Evolutionary conservation across 2,113 vertebrate species (phyloP), one percentile per base, ranked within the genome.

Genomic region (Mellivora capensis): DNA sequence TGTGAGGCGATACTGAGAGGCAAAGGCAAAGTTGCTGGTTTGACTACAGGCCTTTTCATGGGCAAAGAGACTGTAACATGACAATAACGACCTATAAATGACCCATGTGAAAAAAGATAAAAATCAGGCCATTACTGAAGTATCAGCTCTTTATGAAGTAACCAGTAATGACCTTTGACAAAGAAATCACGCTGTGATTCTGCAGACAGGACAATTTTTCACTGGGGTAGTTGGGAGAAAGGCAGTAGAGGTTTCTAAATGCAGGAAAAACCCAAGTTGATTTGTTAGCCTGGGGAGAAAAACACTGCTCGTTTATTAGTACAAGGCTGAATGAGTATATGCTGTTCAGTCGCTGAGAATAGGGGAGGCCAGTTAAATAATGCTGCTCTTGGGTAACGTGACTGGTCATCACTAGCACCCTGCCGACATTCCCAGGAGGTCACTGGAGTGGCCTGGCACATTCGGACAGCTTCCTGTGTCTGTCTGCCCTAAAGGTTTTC

Each of bases 81-180:
- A 97, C 96, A 98, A 93, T 93, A 92, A 97, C 97, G 95, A 98
- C 96, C 98, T 97, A 90, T 44, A 98, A 98, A 98, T 96, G 96
- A 96, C 90, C 95, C 64, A 67, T 90, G 89, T 98, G 42, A 93
- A 97, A 90, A 90, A 89, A 98, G 97, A 97, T 98, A 96, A 97
- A 27, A 61, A 98, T 98, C 97, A 77, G 93, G 52, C 96, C 93
- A 97, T 98, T 97, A 98, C 91, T 12, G 49, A 93, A 88, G 96
- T 92, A 83, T 94, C 93, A 37, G 87, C 87, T 98, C 96, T 96
- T 98, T 96, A 94, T n/a, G 92, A 98, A 98, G 98, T 98, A 96
- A 98, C 98, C 96, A 94, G 83, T 97, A 96, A 98, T 96, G 98
- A 97, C 95, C 82, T 98, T 97, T 97, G 98, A 98, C 98, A 96